Evolutionary conservation across 2,113 vertebrate genomes (phyloP), one percentile per base, ranked within the genome.

Genomic region (Machaerirhynchus nigripectus): DNA sequence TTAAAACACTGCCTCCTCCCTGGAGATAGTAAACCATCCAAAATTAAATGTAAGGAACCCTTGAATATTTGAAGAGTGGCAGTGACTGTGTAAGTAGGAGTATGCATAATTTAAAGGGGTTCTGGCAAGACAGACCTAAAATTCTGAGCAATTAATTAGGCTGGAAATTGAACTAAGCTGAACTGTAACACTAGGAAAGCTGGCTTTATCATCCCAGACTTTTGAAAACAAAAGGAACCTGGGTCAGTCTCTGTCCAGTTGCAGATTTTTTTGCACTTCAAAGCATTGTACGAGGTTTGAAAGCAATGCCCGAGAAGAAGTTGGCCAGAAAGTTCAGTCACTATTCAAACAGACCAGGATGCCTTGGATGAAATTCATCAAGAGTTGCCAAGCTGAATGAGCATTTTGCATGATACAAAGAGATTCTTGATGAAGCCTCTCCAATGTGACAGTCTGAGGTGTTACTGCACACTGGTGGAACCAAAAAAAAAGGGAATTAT

Each of bases 1-100:
- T 96, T 93, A 75, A 95, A 97, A 93, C 39, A 74, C 50, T 73
- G 50, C 37, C 79, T 92, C 52, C 52, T 93, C 88, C 70, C 68
- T 65, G 52, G 78, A 92, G 84, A 87, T 33, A 89, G 53, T 76
- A 92, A 96, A 77, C 64, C 47, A 84, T 82, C 47, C 55, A 44
- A 93, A 96, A 87, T 84, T 93, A 96, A 96, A 90, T 84, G 65
- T 79, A 75, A 96, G 81, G 89, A 91, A 92, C 59, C 39, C 61
- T 82, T 94, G 91, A 92, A 96, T 96, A 94, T 94, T 90, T 92
- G 88, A 94, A 92, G 76, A 87, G 83, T 68, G 83, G 53, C 53
- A 69, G 68, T 82, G 61, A 78, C 57, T 92, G 31, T 92, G 67
- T 95, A 89, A 96, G 86, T 50, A 84, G 59, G 39, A 86, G 35